Conservation (phyloP, 2,888 invertebrate genomes). For the Elmis aenea region DNA sequence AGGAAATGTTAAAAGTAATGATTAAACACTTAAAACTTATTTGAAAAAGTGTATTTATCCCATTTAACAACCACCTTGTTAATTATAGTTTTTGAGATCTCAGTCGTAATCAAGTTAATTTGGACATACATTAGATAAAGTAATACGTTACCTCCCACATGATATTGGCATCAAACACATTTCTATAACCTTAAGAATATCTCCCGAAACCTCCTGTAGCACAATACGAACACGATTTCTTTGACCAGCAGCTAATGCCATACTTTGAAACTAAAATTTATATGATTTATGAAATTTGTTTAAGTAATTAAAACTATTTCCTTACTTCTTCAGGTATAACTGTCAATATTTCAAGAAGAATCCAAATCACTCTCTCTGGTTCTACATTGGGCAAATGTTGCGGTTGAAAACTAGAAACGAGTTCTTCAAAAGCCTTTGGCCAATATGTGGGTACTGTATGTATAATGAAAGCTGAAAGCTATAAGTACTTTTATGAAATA, state of each 20-base stretch:
- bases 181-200: conserved; percentile 45
- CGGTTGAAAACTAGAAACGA: conserved; percentile 54
- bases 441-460: conserved; percentile 57
- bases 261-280: conserved; percentile 46
- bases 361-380: conserved; percentile 58
- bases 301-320: conserved; percentile 20
- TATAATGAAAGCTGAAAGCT: conserved; percentile 81
- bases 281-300: not conserved
- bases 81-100: no score
- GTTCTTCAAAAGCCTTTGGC: conserved; percentile 68
- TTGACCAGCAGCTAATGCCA: conserved; percentile 43
- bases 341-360: conserved; percentile 76
- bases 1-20: no score
- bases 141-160: no score
- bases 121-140: no score
- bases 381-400: conserved; percentile 55
- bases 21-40: no score
- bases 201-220: conserved; percentile 46
- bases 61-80: no score
- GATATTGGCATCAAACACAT: conserved; percentile 44
- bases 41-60: no score
- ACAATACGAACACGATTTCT: conserved; percentile 42
- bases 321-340: conserved; percentile 85
- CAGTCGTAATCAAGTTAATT: no score
- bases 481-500: conserved; percentile 36